Evolutionary conservation across 2,113 vertebrate species (phyloP).

Genomic region (Thamnophis sirtalis): DNA sequence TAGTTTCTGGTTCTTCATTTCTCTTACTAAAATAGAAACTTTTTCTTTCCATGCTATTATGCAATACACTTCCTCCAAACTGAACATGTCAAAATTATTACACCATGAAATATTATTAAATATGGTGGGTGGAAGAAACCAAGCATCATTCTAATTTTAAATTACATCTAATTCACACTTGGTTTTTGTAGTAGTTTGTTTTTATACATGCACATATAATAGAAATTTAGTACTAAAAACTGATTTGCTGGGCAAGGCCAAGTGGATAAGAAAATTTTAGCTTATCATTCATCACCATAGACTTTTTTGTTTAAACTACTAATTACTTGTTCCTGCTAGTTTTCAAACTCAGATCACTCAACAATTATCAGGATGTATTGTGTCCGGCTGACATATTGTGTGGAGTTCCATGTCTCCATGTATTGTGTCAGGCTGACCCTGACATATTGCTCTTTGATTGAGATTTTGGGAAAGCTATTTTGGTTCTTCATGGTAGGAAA

Average conservation of each 20-base stretch:
- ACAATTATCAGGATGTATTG: neutral
- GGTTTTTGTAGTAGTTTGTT: neutral
- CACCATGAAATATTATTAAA: neutral
- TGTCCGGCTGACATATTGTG: too few relatives aligned
- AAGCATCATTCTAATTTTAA: neutral
- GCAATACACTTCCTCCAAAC: neutral
- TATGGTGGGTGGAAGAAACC: neutral
- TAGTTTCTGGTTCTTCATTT: neutral
- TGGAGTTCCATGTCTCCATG: too few relatives aligned
- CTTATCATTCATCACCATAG: neutral
- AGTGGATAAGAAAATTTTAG: too few relatives aligned
- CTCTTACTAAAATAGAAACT: accelerated
- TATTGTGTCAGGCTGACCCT: too few relatives aligned
- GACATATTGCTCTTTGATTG: neutral
- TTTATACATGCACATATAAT: neutral
- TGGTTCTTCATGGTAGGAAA: neutral
- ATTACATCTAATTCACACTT: neutral
- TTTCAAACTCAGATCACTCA: neutral
- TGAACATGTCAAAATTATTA: neutral
- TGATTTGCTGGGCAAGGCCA: neutral
- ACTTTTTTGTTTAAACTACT: neutral
- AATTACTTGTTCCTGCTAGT: neutral
- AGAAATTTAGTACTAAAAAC: neutral
- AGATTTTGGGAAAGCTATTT: neutral
- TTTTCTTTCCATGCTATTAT: neutral